Evolutionary conservation across 92 coral and sea anemone species (phyloP).

Genomic region (Paragorgia papillata): DNA sequence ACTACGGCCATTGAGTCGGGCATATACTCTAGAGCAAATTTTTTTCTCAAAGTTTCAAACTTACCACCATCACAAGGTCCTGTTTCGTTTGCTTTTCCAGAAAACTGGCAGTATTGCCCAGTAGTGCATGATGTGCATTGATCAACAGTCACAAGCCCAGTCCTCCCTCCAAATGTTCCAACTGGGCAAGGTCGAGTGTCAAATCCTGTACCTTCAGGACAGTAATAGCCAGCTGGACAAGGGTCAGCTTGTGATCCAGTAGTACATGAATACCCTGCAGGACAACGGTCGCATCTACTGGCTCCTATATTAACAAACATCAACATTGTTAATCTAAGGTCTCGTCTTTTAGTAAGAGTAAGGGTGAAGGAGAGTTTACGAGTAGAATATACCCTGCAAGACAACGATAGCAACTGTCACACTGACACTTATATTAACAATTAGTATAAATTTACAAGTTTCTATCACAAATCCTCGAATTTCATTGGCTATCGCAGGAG

Average conservation of each 20-base stretch:
- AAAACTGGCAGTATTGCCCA: conserved; percentile 78
- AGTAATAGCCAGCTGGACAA: conserved; percentile 96
- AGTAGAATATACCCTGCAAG: too few relatives aligned
- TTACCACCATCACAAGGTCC: conserved; percentile 82
- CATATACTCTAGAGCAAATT: too few relatives aligned
- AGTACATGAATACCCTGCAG: conserved; percentile 92
- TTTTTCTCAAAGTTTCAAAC: neutral
- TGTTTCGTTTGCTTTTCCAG: conserved; percentile 81
- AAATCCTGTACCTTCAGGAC: conserved; percentile 85
- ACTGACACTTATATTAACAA: too few relatives aligned
- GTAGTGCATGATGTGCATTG: conserved; percentile 89
- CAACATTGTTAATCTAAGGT: too few relatives aligned
- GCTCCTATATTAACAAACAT: conserved; percentile 58
- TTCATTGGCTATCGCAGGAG: too few relatives aligned
- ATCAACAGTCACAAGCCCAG: conserved; percentile 64
- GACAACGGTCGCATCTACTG: conserved; percentile 80
- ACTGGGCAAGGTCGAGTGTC: conserved; percentile 90
- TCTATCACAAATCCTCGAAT: too few relatives aligned
- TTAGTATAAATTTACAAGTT: too few relatives aligned
- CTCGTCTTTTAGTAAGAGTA: too few relatives aligned
- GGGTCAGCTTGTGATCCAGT: conserved; percentile 78
- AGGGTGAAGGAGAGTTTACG: neutral
- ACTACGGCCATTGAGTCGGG: too few relatives aligned
- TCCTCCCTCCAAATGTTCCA: conserved; percentile 84
- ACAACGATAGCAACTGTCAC: too few relatives aligned